Conservation (phyloP, 2,888 invertebrate genomes). For the Strigamia maritima region DNA sequence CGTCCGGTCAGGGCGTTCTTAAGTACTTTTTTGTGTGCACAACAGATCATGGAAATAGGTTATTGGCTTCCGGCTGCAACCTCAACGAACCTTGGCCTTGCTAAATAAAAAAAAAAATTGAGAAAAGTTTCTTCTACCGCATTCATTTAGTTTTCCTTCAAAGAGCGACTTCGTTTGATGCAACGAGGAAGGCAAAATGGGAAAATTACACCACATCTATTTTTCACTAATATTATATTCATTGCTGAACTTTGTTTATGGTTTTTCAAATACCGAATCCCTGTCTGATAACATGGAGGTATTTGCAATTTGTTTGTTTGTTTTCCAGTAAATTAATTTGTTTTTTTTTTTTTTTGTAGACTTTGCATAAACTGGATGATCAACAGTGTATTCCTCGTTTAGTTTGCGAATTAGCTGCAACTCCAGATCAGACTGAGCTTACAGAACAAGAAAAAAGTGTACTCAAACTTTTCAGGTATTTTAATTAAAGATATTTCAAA, state of each 20-base stretch:
- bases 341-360: conserved; percentile 34
- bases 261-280: not conserved
- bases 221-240: not conserved
- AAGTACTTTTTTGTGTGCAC: not conserved
- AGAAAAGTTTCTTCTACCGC: conserved; percentile 5
- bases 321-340: not conserved
- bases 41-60: not conserved
- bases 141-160: not conserved
- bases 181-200: not conserved
- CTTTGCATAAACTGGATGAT: conserved; percentile 41
- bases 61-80: not conserved
- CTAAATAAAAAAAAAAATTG: not conserved
- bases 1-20: conserved; percentile 10
- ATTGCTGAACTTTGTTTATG: not conserved
- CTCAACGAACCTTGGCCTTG: not conserved
- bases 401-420: conserved; percentile 41
- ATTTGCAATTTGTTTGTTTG: not conserved
- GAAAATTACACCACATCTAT: not conserved
- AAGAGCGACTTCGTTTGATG: not conserved
- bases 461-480: conserved; percentile 41
- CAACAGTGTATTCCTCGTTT: conserved; percentile 42
- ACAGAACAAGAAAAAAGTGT: conserved; percentile 41
- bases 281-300: not conserved
- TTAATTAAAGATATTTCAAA: not conserved
- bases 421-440: conserved; percentile 19